Evolutionary conservation across 2,888 invertebrate genomes (phyloP), one percentile per base, ranked within the genome.

Genomic region (Eristalis arbustorum): DNA sequence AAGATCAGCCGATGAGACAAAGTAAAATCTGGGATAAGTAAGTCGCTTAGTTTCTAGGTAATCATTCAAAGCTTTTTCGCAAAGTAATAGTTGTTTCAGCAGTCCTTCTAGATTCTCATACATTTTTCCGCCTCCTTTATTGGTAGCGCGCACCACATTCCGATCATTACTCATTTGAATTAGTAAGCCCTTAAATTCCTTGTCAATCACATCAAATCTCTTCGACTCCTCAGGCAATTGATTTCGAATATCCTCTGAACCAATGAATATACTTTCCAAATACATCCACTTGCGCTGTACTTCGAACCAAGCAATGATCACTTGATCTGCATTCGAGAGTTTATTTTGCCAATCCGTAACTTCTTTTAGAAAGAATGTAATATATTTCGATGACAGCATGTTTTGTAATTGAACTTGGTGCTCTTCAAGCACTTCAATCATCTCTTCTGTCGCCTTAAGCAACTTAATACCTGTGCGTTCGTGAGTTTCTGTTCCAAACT

Each of bases 231-330:
- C 97, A 0, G 98, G 98, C 73, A 98, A 93, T 91, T 98, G 98
- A 61, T 95, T 94, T 72, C 98, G 94, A 90, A 99, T 98, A 92
- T 99, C 98, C 91, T 98, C 98, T 0, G 98, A 98, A 0, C 98
- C 98, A 67, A 98, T 97, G 91, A 98, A 99, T 89, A 99, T 98
- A 89, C 98, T 98, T 92, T 98, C 98, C 88, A 98, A 93, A 91
- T 98, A 97, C 91, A 96, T 96, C 98, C 98, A 99, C 85, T 98
- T 97, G 62, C 98, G 94, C 92, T 98, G 98, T 4, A 98, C 98
- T 90, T 98, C 98, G 90, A 98, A 96, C 96, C 96, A 97, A 0
- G 96, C 93, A 28, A 94, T 94, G 59, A 97, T 96, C 0, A 96
- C 97, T 89, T 97, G 96, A 91, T 98, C 98, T 0, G 98, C 98